Percentiles rank a stretch among this genome's conserved stretches.
Conservation (phyloP, 2,113 vertebrate genomes). For the Aegotheles bennettii region DNA sequence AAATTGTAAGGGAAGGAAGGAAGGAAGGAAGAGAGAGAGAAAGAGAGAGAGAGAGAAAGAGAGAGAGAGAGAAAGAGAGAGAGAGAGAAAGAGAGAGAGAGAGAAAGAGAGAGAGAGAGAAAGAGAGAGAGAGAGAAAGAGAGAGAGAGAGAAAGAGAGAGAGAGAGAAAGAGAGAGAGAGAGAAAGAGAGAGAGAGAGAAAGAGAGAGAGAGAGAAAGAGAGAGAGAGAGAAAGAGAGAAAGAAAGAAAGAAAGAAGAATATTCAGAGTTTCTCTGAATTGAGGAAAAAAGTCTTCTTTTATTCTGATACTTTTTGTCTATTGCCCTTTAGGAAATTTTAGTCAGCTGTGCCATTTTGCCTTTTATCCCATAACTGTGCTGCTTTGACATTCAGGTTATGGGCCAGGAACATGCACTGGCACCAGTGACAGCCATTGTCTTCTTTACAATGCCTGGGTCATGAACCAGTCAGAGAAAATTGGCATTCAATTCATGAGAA, state of each 20-base stretch:
- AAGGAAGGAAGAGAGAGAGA: no score
- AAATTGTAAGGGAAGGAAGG: not conserved
- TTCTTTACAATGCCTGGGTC: constrained; percentile 32
- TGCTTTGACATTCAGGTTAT: constrained; percentile 52
- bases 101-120: not conserved
- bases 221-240: not conserved
- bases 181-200: not conserved
- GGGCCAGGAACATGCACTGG: constrained; percentile 43
- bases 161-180: no score
- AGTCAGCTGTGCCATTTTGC: constrained; percentile 23
- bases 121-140: not conserved
- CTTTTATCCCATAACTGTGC: constrained; percentile 4
- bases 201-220: no score
- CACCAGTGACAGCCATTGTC: constrained; percentile 45
- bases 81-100: no score
- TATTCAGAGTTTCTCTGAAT: not conserved
- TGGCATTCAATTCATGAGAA: not conserved
- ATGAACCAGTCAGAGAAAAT: not conserved
- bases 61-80: not conserved
- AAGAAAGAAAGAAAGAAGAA: no score
- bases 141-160: no score
- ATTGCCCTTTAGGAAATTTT: constrained; percentile 25
- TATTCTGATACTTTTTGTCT: not conserved
- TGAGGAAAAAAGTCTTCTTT: not conserved
- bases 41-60: not conserved